A percentile compares a stretch with the other conserved stretches of the same genome.
Conservation (phyloP, 2,797 vertebrate species). For the Hypotaenidia okinawae region DNA sequence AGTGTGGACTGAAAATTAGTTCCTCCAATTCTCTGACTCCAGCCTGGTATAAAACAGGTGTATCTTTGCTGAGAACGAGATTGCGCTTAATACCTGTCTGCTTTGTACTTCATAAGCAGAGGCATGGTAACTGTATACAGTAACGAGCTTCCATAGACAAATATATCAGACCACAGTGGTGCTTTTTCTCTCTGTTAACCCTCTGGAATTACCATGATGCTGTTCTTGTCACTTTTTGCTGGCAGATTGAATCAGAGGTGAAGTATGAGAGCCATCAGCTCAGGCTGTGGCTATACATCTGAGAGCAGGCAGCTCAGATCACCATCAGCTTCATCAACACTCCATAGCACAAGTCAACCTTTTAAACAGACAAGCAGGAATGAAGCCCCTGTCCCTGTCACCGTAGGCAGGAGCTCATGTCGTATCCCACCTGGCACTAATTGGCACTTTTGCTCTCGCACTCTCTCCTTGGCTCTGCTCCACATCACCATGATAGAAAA, state of each 20-base stretch:
- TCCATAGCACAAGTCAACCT: not conserved
- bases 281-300: not conserved
- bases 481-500: not conserved
- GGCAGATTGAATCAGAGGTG: not conserved
- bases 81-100: not conserved
- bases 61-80: not conserved
- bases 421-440: not conserved
- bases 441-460: not conserved
- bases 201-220: not conserved
- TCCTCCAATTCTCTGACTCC: not conserved
- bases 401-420: not conserved
- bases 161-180: not conserved
- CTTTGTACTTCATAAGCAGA: not conserved
- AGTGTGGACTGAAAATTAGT: not conserved
- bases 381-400: not conserved
- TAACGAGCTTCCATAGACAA: not conserved
- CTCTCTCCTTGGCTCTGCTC: not conserved
- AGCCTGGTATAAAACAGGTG: not conserved
- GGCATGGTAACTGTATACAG: fast-evolving
- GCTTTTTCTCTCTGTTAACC: not conserved
- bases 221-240: not conserved
- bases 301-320: not conserved
- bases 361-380: not conserved
- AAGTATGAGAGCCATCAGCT: not conserved
- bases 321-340: not conserved